phyloP scores from a whole-genome alignment of 2,113 vertebrate genomes.

The Conger conger region DNA sequence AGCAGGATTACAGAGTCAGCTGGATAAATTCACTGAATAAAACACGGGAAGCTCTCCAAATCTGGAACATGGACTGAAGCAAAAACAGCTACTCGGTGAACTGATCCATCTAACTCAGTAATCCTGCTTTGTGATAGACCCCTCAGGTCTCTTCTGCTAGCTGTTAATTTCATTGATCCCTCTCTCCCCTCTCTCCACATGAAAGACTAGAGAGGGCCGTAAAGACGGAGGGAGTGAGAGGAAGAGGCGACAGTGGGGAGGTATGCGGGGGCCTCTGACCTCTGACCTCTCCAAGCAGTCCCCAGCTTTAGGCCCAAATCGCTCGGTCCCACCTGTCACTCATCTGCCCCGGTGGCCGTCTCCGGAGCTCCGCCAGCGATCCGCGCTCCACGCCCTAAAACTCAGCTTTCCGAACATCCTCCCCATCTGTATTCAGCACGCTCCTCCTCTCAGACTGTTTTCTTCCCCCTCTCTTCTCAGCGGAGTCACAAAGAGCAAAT shows the following conservation, averaged over 20 bases:
- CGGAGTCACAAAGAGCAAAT: background rate
- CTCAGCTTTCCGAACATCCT: background rate
- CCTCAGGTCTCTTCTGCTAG: background rate
- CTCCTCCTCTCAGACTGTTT: background rate
- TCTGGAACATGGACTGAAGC: too few species aligned
- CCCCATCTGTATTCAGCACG: background rate
- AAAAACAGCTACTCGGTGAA: too few species aligned
- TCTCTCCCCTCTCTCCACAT: background rate
- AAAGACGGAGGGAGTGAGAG: conserved; percentile 8
- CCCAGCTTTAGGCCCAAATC: background rate
- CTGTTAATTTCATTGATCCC: background rate
- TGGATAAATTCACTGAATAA: too few species aligned
- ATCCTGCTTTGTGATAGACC: too few species aligned
- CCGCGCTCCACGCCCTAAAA: background rate
- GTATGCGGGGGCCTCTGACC: background rate
- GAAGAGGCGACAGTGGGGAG: background rate
- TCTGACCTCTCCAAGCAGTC: background rate
- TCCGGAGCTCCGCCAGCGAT: background rate
- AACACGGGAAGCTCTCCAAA: too few species aligned
- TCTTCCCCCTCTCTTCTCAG: conserved; percentile 9
- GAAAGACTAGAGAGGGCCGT: background rate
- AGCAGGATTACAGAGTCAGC: too few species aligned
- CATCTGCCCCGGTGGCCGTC: background rate
- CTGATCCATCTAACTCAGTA: too few species aligned
- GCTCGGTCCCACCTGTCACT: background rate